Evolutionary conservation across 2,888 invertebrate genomes (phyloP).

Genomic region (Aphodius granarius): DNA sequence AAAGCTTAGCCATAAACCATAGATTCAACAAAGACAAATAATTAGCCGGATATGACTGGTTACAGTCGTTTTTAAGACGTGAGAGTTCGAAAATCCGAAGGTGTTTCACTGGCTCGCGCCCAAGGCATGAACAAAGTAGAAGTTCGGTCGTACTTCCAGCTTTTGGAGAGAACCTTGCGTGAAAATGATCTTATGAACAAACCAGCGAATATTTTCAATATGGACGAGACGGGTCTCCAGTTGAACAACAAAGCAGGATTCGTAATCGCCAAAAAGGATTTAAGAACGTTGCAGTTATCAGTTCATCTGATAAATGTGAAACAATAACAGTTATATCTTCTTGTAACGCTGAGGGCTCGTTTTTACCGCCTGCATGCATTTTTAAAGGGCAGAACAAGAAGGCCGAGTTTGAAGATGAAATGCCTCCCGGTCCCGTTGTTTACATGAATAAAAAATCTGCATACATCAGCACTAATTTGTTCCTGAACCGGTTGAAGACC

Average conservation of each 20-base stretch:
- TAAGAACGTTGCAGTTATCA: conserved; percentile 32
- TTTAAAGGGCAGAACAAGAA: conserved; percentile 41
- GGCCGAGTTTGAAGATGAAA: conserved; percentile 36
- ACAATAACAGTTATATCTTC: conserved; percentile 43
- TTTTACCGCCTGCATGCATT: conserved; percentile 39
- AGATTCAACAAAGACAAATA: conserved; percentile 31
- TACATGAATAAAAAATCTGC: conserved; percentile 39
- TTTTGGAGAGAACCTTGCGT: conserved; percentile 34
- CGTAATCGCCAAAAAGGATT: too few relatives aligned
- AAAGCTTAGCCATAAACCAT: conserved; percentile 19
- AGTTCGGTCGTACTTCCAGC: conserved; percentile 37
- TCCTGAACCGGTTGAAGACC: conserved; percentile 35
- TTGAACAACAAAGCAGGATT: conserved; percentile 46
- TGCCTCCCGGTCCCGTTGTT: conserved; percentile 34
- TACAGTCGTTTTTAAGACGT: conserved; percentile 36
- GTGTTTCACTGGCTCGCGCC: conserved; percentile 38
- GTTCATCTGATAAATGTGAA: conserved; percentile 41
- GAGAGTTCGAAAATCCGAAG: conserved; percentile 40
- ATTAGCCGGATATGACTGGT: conserved; percentile 39
- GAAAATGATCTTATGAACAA: conserved; percentile 39
- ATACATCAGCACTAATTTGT: conserved; percentile 35
- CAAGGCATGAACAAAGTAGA: conserved; percentile 38
- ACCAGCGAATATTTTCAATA: conserved; percentile 45
- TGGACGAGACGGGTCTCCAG: conserved; percentile 47
- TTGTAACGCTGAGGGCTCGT: conserved; percentile 45